phyloP scores from a whole-genome alignment of 2,113 vertebrate genomes.

The Thomomys bottae region DNA sequence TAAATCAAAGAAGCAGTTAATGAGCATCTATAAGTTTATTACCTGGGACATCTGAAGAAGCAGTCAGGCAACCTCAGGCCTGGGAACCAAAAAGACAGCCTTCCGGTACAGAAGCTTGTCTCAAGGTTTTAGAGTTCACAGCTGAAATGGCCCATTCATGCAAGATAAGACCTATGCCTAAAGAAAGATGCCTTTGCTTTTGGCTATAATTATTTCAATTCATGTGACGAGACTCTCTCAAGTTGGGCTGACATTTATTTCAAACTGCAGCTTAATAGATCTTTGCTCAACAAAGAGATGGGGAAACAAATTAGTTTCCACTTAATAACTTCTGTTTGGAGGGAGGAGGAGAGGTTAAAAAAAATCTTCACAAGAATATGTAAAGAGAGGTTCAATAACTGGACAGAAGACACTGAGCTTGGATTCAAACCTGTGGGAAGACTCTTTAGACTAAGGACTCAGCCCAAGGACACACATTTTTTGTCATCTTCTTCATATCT shows the following conservation, averaged over 20 bases:
- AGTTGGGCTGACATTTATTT: slow-evolving; percentile 64
- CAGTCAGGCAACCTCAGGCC: background rate
- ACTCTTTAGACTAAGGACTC: background rate
- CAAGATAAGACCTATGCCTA: slow-evolving; percentile 46
- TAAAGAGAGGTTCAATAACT: slow-evolving; percentile 5
- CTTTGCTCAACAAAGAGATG: slow-evolving; percentile 45
- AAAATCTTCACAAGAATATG: background rate
- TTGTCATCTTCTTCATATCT: background rate
- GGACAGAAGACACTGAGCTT: background rate
- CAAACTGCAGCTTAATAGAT: slow-evolving; percentile 20
- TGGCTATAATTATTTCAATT: slow-evolving; percentile 69
- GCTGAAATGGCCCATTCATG: slow-evolving; percentile 50
- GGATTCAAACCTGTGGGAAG: background rate
- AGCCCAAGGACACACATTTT: background rate
- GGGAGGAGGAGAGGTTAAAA: background rate
- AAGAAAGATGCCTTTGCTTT: slow-evolving; percentile 67
- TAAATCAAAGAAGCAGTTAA: background rate
- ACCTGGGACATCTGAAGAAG: background rate
- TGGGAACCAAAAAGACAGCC: slow-evolving; percentile 32
- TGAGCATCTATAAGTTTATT: background rate
- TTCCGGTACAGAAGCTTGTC: slow-evolving; percentile 42
- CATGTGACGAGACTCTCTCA: slow-evolving; percentile 36
- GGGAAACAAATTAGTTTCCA: slow-evolving; percentile 43
- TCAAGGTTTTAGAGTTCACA: slow-evolving; percentile 68
- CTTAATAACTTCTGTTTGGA: slow-evolving; percentile 32